Conservation (phyloP, 2,888 invertebrate genomes). For the Tanaodytes sp. region DNA sequence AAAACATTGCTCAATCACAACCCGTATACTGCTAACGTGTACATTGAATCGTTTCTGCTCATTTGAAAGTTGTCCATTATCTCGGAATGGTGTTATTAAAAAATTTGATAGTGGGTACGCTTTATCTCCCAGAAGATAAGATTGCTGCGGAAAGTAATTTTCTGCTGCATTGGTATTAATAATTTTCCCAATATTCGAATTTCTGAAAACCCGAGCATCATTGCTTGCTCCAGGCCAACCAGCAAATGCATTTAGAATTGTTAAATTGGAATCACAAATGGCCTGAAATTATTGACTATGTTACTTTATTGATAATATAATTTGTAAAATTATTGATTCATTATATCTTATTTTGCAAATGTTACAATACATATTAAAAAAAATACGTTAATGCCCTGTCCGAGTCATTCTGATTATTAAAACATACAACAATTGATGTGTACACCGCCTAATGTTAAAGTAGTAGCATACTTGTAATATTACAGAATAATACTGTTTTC, state of each 20-base stretch:
- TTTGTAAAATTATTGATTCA: too few relatives aligned
- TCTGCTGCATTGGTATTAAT: slow-evolving; percentile 4
- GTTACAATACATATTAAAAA: too few relatives aligned
- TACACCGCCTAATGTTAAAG: too few relatives aligned
- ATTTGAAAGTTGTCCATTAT: slow-evolving; percentile 11
- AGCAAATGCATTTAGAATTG: slow-evolving; percentile 18
- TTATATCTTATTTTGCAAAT: too few relatives aligned
- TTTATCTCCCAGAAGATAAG: slow-evolving; percentile 15
- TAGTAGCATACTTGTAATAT: slow-evolving; percentile 33
- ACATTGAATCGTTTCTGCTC: too few relatives aligned
- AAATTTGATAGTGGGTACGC: slow-evolving; percentile 19
- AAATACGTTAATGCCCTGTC: too few relatives aligned
- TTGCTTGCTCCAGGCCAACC: slow-evolving; percentile 25
- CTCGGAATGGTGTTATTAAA: slow-evolving; percentile 21
- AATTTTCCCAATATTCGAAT: background rate
- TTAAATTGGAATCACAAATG: slow-evolving; percentile 14
- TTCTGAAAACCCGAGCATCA: slow-evolving; percentile 12
- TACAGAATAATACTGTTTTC: slow-evolving; percentile 31
- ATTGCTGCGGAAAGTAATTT: background rate
- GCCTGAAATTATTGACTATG: too few relatives aligned
- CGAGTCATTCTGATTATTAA: too few relatives aligned
- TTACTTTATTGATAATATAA: too few relatives aligned
- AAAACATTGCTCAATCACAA: too few relatives aligned
- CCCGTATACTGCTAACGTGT: too few relatives aligned
- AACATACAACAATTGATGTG: too few relatives aligned